Evolutionary conservation across 2,888 invertebrate genomes (phyloP).

Genomic region (Unio pictorum): DNA sequence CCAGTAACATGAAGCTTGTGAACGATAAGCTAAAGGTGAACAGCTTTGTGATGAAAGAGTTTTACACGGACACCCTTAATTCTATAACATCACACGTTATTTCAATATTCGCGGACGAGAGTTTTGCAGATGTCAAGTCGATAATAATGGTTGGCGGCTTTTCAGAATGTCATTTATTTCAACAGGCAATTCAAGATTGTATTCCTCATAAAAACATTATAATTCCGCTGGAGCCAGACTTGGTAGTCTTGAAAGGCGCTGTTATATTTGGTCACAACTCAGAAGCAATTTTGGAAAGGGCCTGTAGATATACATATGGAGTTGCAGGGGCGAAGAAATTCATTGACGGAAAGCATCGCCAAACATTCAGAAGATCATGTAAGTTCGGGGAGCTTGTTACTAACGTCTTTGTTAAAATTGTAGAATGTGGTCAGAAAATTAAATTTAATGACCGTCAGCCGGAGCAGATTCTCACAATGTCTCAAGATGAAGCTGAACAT

Average conservation of each 20-base stretch:
- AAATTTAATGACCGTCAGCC: no score
- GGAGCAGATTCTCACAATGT: no score
- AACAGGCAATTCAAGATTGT: conserved; percentile 7
- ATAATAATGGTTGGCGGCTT: conserved; percentile 28
- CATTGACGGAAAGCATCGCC: no score
- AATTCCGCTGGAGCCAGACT: conserved; percentile 15
- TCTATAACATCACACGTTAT: conserved; percentile 13
- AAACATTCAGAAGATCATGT: no score
- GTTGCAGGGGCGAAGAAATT: no score
- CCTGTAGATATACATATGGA: conserved; percentile 15
- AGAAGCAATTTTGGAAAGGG: conserved; percentile 11
- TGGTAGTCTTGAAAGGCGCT: conserved; percentile 20
- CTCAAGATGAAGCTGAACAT: no score
- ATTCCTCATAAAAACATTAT: conserved; percentile 4
- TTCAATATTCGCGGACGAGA: conserved; percentile 3
- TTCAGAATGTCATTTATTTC: conserved; percentile 19
- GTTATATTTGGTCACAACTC: conserved; percentile 22
- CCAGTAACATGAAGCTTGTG: conserved; percentile 13
- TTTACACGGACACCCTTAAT: conserved; percentile 8
- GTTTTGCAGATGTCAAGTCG: conserved; percentile 11
- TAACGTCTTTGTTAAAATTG: no score
- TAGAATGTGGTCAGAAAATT: no score
- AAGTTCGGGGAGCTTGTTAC: no score
- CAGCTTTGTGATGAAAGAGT: conserved; percentile 10
- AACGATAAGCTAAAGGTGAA: conserved; percentile 19